Evolutionary conservation across 2,113 vertebrate species (phyloP).

Genomic region (Xiphias gladius): DNA sequence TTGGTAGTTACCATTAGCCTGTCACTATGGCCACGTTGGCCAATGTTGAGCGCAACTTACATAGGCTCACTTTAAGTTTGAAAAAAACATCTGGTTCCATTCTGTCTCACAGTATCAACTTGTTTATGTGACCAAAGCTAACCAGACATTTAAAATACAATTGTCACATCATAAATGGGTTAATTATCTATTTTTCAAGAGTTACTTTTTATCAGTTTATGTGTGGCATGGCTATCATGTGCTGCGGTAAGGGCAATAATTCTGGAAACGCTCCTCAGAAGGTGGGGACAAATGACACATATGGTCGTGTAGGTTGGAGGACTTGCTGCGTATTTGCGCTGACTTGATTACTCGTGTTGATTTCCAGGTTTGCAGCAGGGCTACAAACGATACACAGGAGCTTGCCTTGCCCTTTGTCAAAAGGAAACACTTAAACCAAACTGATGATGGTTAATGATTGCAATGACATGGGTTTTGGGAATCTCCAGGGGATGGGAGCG

Average conservation of each 20-base stretch:
- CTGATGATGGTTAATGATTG: constrained; percentile 26
- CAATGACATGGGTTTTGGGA: constrained; percentile 16
- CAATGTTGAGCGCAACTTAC: no score
- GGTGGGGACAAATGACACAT: background rate
- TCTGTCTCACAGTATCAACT: no score
- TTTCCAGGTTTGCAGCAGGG: constrained; percentile 13
- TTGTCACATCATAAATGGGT: background rate
- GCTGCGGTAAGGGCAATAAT: background rate
- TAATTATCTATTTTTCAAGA: background rate
- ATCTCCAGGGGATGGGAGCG: constrained; percentile 18
- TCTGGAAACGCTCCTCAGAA: background rate
- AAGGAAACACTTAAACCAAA: constrained; percentile 11
- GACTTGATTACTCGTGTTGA: constrained; percentile 10
- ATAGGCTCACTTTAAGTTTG: no score
- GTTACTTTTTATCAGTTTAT: background rate
- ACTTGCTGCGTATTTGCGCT: background rate
- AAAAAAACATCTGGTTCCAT: no score
- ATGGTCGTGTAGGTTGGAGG: background rate
- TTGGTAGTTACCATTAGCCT: no score
- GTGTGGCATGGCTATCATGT: background rate
- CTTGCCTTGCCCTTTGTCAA: background rate
- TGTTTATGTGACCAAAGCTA: background rate
- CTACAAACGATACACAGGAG: constrained; percentile 24
- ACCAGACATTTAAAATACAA: background rate
- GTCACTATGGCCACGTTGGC: no score